Evolutionary conservation across 2,797 vertebrate species (phyloP), one percentile per base, ranked within the genome.

Genomic region (Salmo trutta): DNA sequence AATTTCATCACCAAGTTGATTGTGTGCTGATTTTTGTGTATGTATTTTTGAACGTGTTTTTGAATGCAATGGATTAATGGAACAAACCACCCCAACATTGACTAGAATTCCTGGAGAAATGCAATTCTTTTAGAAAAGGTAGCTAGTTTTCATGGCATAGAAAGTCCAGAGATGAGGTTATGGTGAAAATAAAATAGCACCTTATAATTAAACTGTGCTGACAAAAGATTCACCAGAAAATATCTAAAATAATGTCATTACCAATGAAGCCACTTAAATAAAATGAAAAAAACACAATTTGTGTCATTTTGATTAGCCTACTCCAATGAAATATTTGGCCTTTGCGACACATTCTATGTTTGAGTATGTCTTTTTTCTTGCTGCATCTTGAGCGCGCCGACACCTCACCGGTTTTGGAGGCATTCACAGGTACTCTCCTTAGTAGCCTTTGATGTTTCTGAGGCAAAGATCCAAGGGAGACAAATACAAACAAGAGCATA

Each of bases 371-470:
- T 65, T 51, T 54, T 67, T 62, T 73, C 70, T 73, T 47, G 51
- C 19, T 16, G 5, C 64, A 24, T 36, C 52, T 77, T 31, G 19
- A 54, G 70, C 74, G 65, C 73, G 56, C 6, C 52, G 67, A 75
- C 71, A 27, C 27, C 74, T 78, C 68, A 41, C 71, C 5, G 56
- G 41, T 71, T 78, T 75, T 73, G 73, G 59, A 59, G 76, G 68
- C 71, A 73, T 76, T 81, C 69, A 59, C 59, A 72, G 41, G 64
- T 65, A 29, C 66, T 75, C 67, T 70, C 52, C 65, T 80, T 29
- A 7, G 65, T 64, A 24, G 41, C 31, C 65, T 77, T 75, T 80
- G 77, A 82, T 83, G 82, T 54, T 64, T 10, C 68, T 73, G 74
- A 82, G 65, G n/a, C 59, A 64, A 33, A 24, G 33, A 82, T 74